These are phyloP conservation scores for Thalassophryne amazonica DNA, from an alignment of 2,797 vertebrate genomes.

Conservation along the genomic window DNA sequence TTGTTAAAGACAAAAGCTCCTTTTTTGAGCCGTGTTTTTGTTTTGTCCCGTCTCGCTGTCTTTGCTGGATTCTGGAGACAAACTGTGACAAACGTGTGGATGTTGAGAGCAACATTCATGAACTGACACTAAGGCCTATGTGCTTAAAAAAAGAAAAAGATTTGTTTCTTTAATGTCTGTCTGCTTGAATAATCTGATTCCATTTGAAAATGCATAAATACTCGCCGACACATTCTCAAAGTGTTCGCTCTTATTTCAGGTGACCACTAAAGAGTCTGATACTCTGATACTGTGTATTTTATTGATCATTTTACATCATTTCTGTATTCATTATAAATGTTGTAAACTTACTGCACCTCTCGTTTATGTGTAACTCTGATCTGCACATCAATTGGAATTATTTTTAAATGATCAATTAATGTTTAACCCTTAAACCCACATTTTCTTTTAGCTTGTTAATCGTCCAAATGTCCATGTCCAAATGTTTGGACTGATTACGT, in stretches of 20 bases:
- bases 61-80: slow-evolving; percentile 19
- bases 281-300: slow-evolving; percentile 9
- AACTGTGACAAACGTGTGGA: slow-evolving; percentile 27
- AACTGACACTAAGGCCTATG: slow-evolving; percentile 5
- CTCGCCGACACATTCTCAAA: slow-evolving; percentile 18
- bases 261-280: slow-evolving; percentile 46
- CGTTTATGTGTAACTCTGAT: slow-evolving; percentile 24
- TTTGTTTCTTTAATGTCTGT: slow-evolving; percentile 25
- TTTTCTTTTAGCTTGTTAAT: too few relatives aligned
- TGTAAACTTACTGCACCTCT: not conserved
- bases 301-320: slow-evolving; percentile 15
- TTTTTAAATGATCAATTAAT: not conserved
- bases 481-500: slow-evolving; percentile 4
- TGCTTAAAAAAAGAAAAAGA: slow-evolving; percentile 26
- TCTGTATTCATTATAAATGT: not conserved
- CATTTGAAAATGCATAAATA: slow-evolving; percentile 35
- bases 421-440: too few relatives aligned
- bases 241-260: slow-evolving; percentile 26
- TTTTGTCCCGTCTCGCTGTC: not conserved
- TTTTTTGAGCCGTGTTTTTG: not conserved
- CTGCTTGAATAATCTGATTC: slow-evolving; percentile 4
- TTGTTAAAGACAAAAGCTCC: too few relatives aligned
- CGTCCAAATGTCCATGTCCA: too few relatives aligned
- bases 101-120: too few relatives aligned
- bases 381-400: not conserved